Evolutionary conservation across 2,797 vertebrate genomes (phyloP).

Genomic region (Gorsachius magnificus): DNA sequence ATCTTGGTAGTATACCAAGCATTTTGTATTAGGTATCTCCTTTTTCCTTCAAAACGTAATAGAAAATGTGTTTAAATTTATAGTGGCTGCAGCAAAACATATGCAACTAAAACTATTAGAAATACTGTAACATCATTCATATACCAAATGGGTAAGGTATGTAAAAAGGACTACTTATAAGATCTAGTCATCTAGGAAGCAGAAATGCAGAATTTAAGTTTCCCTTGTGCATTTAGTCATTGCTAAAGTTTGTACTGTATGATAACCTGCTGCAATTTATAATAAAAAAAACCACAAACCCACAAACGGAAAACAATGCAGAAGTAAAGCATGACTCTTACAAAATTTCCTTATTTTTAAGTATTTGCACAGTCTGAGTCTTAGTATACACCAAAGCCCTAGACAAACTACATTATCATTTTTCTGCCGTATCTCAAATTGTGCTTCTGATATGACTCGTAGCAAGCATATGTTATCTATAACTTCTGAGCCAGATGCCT

Average conservation of each 20-base stretch:
- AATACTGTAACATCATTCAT: neutral
- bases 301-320: neutral
- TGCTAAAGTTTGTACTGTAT: neutral
- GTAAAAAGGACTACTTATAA: neutral
- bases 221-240: neutral
- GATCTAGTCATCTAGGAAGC: neutral
- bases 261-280: neutral
- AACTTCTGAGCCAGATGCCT: neutral
- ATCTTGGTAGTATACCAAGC: neutral
- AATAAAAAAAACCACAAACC: neutral
- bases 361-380: neutral
- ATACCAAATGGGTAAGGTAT: neutral
- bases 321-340: neutral
- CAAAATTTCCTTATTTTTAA: neutral
- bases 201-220: neutral
- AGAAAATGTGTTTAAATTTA: neutral
- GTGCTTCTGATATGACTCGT: neutral
- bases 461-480: neutral
- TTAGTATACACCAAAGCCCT: neutral
- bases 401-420: neutral
- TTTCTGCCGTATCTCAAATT: neutral
- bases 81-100: neutral
- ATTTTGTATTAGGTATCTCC: neutral
- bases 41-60: neutral
- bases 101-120: neutral